Evolutionary conservation across 2,888 invertebrate species (phyloP).

Genomic region (Drosophila quinaria): DNA sequence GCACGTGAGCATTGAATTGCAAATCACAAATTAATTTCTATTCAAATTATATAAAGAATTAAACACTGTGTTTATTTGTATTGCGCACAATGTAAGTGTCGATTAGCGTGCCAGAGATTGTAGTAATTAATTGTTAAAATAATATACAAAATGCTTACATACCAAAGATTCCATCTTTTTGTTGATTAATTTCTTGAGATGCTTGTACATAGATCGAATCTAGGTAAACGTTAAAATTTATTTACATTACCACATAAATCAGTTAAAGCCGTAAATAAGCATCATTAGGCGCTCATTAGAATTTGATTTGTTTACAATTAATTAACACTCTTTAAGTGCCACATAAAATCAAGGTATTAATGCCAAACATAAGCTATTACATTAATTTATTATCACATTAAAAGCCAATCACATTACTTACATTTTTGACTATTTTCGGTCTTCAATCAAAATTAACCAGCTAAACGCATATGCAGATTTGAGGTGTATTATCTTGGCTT

Average conservation of each 20-base stretch:
- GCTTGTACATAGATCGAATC: constrained; percentile 10
- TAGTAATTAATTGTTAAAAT: constrained; percentile 58
- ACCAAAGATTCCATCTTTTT: neutral
- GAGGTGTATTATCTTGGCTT: neutral
- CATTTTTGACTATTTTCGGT: neutral
- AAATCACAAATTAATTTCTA: constrained; percentile 47
- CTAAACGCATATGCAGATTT: neutral
- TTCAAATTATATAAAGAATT: constrained; percentile 54
- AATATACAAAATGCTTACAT: constrained; percentile 33
- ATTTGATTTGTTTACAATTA: constrained; percentile 14
- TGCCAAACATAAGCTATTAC: neutral
- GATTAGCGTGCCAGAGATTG: constrained; percentile 51
- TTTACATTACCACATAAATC: neutral
- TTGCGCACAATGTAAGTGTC: constrained; percentile 36
- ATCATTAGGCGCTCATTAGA: constrained; percentile 11
- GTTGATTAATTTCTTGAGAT: constrained; percentile 15
- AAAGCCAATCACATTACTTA: constrained; percentile 4
- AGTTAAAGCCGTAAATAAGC: constrained; percentile 5
- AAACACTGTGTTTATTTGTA: constrained; percentile 20
- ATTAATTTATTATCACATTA: constrained; percentile 11
- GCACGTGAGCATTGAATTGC: constrained; percentile 70
- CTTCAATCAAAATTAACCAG: neutral
- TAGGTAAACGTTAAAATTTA: constrained; percentile 8
- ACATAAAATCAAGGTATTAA: constrained; percentile 5
- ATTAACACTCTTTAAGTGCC: constrained; percentile 25